These are phyloP conservation scores for Lycophotia porphyrea DNA, from an alignment of 2,888 invertebrate genomes.

Conservation along the genomic window DNA sequence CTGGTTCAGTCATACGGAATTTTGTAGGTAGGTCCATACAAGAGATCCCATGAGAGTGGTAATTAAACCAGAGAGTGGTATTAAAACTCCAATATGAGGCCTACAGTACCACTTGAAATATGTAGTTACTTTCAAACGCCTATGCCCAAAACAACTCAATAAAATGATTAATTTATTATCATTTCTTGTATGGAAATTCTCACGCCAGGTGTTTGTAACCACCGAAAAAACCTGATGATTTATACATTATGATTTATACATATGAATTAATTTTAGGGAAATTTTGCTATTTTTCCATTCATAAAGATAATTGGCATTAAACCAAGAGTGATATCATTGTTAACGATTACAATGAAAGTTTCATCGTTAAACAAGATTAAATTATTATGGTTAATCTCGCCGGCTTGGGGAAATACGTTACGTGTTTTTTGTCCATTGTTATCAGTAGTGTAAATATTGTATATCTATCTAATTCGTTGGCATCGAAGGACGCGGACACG, in stretches of 20 bases:
- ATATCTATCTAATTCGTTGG: constrained; percentile 2
- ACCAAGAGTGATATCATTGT: constrained; percentile 19
- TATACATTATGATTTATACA: constrained; percentile 10
- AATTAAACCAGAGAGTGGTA: not conserved
- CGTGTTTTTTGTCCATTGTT: not conserved
- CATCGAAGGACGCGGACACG: constrained; percentile 21
- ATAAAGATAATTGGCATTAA: constrained; percentile 26
- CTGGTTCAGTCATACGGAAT: not conserved
- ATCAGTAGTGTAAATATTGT: constrained; percentile 15
- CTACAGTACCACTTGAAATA: not conserved
- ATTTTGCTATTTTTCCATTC: constrained; percentile 7
- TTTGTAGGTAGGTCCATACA: not conserved
- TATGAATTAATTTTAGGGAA: not conserved
- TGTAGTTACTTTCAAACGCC: not conserved
- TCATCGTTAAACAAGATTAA: constrained; percentile 26
- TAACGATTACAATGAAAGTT: constrained; percentile 15
- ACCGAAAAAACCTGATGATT: constrained; percentile 9
- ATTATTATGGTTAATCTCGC: constrained; percentile 18
- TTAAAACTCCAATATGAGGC: not conserved
- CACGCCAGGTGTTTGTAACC: not conserved
- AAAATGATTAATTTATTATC: constrained; percentile 14
- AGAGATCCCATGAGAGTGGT: not conserved
- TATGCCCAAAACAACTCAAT: not conserved
- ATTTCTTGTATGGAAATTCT: not conserved
- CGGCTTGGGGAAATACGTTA: constrained; percentile 18